These are phyloP conservation scores for Antheraea mylitta DNA, from an alignment of 1,140 invertebrate genomes.

Conservation along the genomic window DNA sequence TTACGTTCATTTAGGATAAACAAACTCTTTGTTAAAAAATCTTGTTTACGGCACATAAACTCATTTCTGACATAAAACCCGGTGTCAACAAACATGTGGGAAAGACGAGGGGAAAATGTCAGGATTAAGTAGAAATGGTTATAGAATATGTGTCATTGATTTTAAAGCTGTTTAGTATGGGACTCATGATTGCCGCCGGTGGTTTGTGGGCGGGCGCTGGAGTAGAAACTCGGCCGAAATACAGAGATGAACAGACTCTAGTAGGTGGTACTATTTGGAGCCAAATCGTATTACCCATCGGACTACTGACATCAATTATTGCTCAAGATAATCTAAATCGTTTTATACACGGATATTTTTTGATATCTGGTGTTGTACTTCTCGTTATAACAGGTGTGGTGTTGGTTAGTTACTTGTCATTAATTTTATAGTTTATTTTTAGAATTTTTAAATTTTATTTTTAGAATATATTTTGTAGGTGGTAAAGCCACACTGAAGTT, in stretches of 20 bases:
- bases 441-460: too few species aligned
- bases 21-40: too few species aligned
- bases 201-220: constrained; percentile 46
- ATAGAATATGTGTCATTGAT: constrained; percentile 27
- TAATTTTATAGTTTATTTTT: neutral
- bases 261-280: constrained; percentile 58
- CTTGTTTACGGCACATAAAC: too few species aligned
- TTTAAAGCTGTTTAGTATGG: constrained; percentile 46
- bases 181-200: constrained; percentile 37
- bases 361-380: constrained; percentile 35
- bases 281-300: constrained; percentile 52
- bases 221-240: constrained; percentile 39
- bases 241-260: constrained; percentile 52
- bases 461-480: neutral
- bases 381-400: constrained; percentile 35
- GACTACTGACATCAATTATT: constrained; percentile 48
- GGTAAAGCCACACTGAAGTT: too few species aligned
- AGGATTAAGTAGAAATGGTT: constrained; percentile 20
- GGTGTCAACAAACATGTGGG: too few species aligned
- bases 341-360: constrained; percentile 49
- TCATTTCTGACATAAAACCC: too few species aligned
- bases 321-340: constrained; percentile 40
- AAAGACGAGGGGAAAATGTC: neutral
- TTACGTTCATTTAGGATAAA: too few species aligned
- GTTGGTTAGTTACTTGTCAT: constrained; percentile 39